Base-by-base conservation (phyloP, 2,797 vertebrate genomes). In the Pteropus rufus region DNA sequence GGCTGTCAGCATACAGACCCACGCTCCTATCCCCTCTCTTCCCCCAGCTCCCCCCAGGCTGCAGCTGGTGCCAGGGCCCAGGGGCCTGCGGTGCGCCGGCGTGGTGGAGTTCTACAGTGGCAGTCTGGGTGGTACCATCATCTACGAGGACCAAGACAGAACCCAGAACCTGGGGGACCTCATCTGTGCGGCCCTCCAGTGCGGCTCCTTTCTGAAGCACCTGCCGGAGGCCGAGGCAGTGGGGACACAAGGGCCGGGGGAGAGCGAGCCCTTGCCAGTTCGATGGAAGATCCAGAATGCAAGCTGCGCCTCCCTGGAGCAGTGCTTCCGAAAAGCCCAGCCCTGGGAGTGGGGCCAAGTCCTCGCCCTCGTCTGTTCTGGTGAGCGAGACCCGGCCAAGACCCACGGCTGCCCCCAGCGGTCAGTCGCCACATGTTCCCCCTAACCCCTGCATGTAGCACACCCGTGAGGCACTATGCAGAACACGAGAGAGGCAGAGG, bases 351-450 rank as follows among this genome's bases (percentile, higher is more conserved):
- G 49, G 0, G 23, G 14, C 0, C 92, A 31, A 0, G 92, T 76
- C 5, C 98, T 98, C 19, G 31, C 79, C 2, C 23, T 99, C 81
- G 7, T 95, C 97, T 99, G 98, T 89, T 98, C 98, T 0, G 98
- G 98, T 99, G 93, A 97, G 98, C 95, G 80, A 31, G 16, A 10
- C 44, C 14, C 0, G 4, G 23, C 15, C 0, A 2, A 24, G 36
- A 31, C 10, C 49, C 23, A 9, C 0, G 4, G 60, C 31, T 0
- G 0, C 26, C 60, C 24, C 26, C 14, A 12, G 0, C 1, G 31
- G 36, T 41, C 64, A 5, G 21, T 60, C 65, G 52, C 31, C 15
- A 5, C 49, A 3, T 0, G 14, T 18, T 36, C 56, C 77, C 26
- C 1, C 7, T 65, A 52, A 31, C n/a, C 44, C 41, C 72, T 7